phyloP scores from a whole-genome alignment of 2,113 vertebrate genomes.

The Pipra filicauda region DNA sequence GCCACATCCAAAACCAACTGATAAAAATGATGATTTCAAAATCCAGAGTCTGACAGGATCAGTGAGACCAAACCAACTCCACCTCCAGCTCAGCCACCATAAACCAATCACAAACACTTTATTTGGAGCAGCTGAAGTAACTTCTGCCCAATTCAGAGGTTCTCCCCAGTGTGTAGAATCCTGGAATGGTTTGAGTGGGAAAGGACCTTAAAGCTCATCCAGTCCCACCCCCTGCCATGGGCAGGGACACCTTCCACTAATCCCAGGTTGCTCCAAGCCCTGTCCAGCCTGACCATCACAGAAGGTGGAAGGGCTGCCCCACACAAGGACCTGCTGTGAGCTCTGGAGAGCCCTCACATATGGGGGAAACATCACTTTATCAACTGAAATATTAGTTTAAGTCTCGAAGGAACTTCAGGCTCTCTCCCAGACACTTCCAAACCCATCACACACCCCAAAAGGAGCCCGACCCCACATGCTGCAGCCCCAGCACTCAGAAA shows the following conservation, averaged over 20 bases:
- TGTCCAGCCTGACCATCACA: accelerated
- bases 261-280: background rate
- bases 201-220: background rate
- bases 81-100: background rate
- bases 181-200: background rate
- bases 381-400: accelerated
- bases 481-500: background rate
- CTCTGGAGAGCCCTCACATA: background rate
- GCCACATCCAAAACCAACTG: background rate
- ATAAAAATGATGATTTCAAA: background rate
- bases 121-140: background rate
- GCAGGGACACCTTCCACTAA: background rate
- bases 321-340: background rate
- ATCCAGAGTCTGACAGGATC: background rate
- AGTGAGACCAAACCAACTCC: background rate
- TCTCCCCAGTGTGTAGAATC: background rate
- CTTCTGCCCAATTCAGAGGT: background rate
- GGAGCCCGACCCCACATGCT: no score
- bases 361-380: accelerated
- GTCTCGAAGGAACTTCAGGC: accelerated
- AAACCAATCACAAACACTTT: accelerated
- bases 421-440: background rate
- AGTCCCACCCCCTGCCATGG: background rate
- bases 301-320: background rate
- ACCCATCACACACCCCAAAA: accelerated